A percentile compares a stretch with the other conserved stretches of the same genome.
phyloP scores from a whole-genome alignment of 2,113 vertebrate genomes.

The Chionis minor region DNA sequence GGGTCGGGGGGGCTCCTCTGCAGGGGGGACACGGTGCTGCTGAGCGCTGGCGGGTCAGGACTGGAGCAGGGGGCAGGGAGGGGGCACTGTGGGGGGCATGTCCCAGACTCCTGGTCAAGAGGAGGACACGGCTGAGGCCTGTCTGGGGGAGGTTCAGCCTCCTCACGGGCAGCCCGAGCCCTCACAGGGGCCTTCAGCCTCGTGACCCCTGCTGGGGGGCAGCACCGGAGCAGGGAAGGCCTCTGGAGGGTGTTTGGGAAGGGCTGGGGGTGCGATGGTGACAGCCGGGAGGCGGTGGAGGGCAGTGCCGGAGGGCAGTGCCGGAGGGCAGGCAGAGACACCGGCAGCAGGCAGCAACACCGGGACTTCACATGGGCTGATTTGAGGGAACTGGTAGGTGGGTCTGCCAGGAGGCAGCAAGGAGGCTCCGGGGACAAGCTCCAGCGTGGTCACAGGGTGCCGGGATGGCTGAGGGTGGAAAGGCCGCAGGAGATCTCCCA shows the following conservation, averaged over 20 bases:
- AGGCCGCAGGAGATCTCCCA: background rate
- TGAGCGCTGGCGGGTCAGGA: too few species aligned
- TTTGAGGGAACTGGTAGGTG: background rate
- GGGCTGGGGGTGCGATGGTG: accelerated
- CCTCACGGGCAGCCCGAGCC: background rate
- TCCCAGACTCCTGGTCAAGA: background rate
- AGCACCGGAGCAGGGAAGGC: too few species aligned
- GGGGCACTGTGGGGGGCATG: accelerated
- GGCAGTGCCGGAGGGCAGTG: background rate
- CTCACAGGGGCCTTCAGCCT: accelerated
- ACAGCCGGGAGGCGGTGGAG: too few species aligned
- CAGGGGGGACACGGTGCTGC: background rate
- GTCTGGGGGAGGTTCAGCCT: background rate
- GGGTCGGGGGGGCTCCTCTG: background rate
- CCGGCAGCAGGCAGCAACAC: background rate
- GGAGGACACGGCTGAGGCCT: background rate
- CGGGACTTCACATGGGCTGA: accelerated
- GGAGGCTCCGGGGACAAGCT: accelerated
- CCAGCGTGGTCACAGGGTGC: too few species aligned
- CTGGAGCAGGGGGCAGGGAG: accelerated
- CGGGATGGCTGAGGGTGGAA: background rate
- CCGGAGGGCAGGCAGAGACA: accelerated
- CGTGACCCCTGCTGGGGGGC: accelerated
- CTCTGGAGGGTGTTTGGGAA: background rate
- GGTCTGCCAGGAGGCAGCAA: accelerated